phyloP scores from a whole-genome alignment of 1,140 invertebrate genomes.

The Parapsyche elsis region DNA sequence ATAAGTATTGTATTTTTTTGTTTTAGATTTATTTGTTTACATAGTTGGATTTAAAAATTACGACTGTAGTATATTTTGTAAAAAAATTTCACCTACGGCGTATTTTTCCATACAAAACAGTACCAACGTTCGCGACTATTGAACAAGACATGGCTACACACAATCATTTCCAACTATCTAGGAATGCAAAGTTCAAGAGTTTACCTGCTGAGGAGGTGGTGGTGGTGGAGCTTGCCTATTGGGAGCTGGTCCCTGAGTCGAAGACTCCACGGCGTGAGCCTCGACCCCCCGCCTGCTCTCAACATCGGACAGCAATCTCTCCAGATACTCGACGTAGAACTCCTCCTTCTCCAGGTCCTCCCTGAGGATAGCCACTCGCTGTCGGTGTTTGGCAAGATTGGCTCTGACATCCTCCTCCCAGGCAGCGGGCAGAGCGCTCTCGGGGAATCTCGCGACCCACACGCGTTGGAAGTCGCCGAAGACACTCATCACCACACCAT shows the following conservation, averaged over 20 bases:
- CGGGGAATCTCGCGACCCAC: slow-evolving; percentile 89
- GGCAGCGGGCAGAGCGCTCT: slow-evolving; percentile 86
- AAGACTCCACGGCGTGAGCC: neutral
- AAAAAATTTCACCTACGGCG: too few relatives aligned
- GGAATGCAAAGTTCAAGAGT: too few relatives aligned
- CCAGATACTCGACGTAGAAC: slow-evolving; percentile 89
- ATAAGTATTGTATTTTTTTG: neutral
- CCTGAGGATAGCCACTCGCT: slow-evolving; percentile 80
- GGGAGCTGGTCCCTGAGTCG: slow-evolving; percentile 52
- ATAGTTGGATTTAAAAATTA: too few relatives aligned
- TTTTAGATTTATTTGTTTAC: slow-evolving; percentile 84
- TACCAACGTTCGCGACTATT: too few relatives aligned
- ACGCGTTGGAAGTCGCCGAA: slow-evolving; percentile 89
- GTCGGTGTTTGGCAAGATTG: slow-evolving; percentile 88
- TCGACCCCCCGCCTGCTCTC: slow-evolving; percentile 61
- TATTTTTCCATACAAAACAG: too few relatives aligned
- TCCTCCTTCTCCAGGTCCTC: slow-evolving; percentile 90
- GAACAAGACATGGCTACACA: too few relatives aligned
- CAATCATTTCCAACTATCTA: too few relatives aligned
- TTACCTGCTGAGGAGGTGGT: slow-evolving; percentile 27
- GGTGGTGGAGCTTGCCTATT: slow-evolving; percentile 50
- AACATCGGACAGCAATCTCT: slow-evolving; percentile 74
- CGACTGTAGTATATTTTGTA: too few relatives aligned
- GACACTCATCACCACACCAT: slow-evolving; percentile 80
- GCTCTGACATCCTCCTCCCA: slow-evolving; percentile 92